A percentile compares a stretch with the other conserved stretches of the same genome.
These are phyloP conservation scores for Cardiocondyla obscurior DNA, from an alignment of 1,140 invertebrate genomes.

Conservation along the genomic window DNA sequence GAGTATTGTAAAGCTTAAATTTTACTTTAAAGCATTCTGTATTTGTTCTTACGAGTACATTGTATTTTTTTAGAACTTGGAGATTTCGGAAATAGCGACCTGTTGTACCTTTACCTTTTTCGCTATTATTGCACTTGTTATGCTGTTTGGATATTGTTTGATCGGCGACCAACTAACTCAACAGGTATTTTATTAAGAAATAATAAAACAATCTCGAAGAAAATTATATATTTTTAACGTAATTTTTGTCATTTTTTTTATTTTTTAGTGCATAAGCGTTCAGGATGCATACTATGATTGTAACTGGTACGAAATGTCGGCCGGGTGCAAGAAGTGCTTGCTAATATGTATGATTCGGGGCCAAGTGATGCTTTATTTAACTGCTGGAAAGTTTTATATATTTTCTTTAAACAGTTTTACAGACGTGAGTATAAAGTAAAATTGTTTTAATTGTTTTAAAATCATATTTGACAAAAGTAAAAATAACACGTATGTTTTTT, in stretches of 20 bases:
- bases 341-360: conserved; percentile 64
- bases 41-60: neutral
- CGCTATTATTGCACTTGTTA: conserved; percentile 48
- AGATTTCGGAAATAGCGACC: conserved; percentile 41
- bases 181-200: conserved; percentile 53
- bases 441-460: neutral
- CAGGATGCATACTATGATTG: conserved; percentile 64
- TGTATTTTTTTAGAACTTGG: conserved; percentile 46
- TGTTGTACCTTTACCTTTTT: conserved; percentile 54
- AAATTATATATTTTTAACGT: neutral
- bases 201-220: neutral
- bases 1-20: too few relatives aligned
- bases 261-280: conserved; percentile 56
- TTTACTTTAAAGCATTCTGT: too few relatives aligned
- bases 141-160: conserved; percentile 68
- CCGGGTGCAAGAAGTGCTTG: conserved; percentile 9
- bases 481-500: neutral
- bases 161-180: conserved; percentile 67
- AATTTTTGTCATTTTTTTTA: neutral
- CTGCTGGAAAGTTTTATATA: conserved; percentile 66
- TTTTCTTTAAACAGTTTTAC: conserved; percentile 67
- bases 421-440: conserved; percentile 50
- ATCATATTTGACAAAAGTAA: neutral
- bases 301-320: conserved; percentile 58
- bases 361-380: conserved; percentile 62